A percentile compares a stretch with the other conserved stretches of the same genome.
Conservation (phyloP, 2,888 invertebrate species). For the Byasa hedistus region DNA sequence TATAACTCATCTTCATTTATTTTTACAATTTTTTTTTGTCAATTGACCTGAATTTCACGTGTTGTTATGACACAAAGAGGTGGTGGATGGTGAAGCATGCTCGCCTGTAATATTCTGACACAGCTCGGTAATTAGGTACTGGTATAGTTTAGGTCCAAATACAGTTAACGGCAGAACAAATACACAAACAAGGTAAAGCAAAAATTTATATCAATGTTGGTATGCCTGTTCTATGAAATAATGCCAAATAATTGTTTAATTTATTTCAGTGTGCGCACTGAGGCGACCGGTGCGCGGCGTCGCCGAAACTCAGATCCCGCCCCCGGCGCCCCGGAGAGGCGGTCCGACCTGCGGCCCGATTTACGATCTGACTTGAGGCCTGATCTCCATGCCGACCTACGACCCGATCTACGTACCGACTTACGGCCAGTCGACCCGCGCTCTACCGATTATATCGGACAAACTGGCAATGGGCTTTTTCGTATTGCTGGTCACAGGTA, state of each 20-base stretch:
- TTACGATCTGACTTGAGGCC: constrained; percentile 57
- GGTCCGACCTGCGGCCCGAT: constrained; percentile 58
- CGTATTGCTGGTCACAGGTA: constrained; percentile 86
- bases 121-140: too few relatives aligned
- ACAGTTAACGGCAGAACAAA: too few relatives aligned
- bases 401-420: constrained; percentile 65
- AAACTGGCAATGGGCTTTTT: constrained; percentile 83
- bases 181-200: too few relatives aligned
- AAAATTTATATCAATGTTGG: too few relatives aligned
- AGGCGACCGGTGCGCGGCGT: constrained; percentile 77
- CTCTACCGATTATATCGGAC: constrained; percentile 78
- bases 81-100: too few relatives aligned
- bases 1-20: not conserved
- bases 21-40: not conserved
- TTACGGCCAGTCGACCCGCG: constrained; percentile 79
- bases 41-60: too few relatives aligned
- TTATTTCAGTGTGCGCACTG: constrained; percentile 49
- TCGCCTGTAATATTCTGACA: too few relatives aligned
- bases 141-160: too few relatives aligned
- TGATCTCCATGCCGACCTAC: constrained; percentile 55
- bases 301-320: constrained; percentile 87
- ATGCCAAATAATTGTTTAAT: not conserved
- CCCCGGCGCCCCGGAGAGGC: constrained; percentile 78
- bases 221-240: not conserved
- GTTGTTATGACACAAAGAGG: too few relatives aligned